Conservation (phyloP, 2,797 vertebrate genomes). For the Amphiprion clarkii region DNA sequence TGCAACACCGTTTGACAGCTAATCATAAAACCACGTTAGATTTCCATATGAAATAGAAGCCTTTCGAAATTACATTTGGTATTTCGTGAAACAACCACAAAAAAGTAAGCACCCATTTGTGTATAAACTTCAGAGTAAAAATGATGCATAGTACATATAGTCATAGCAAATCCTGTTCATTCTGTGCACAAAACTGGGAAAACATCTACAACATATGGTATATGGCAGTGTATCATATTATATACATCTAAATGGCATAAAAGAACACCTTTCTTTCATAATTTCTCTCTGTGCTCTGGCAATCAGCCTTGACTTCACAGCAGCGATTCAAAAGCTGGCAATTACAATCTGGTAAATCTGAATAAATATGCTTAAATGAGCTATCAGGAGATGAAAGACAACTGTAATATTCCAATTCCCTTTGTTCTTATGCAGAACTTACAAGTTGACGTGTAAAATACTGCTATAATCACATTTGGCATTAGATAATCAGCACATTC, state of each 20-base stretch:
- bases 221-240: not conserved
- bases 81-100: no score
- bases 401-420: not conserved
- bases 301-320: slow-evolving; percentile 32
- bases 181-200: slow-evolving; percentile 17
- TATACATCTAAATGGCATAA: slow-evolving; percentile 2
- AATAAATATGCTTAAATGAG: slow-evolving; percentile 44
- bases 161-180: slow-evolving; percentile 27
- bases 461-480: not conserved
- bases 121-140: not conserved
- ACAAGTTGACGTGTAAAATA: not conserved
- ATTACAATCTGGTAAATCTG: slow-evolving; percentile 14
- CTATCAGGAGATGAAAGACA: slow-evolving; percentile 5
- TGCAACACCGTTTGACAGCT: no score
- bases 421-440: slow-evolving; percentile 2
- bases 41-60: no score
- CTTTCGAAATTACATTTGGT: no score
- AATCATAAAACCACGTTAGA: no score
- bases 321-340: slow-evolving; percentile 27
- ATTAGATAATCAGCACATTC: not conserved
- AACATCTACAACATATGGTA: slow-evolving; percentile 2
- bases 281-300: slow-evolving; percentile 27
- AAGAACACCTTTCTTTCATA: not conserved
- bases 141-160: not conserved
- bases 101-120: no score